phyloP scores from a whole-genome alignment of 1,140 invertebrate genomes.

The Ostrea denselamellosa region DNA sequence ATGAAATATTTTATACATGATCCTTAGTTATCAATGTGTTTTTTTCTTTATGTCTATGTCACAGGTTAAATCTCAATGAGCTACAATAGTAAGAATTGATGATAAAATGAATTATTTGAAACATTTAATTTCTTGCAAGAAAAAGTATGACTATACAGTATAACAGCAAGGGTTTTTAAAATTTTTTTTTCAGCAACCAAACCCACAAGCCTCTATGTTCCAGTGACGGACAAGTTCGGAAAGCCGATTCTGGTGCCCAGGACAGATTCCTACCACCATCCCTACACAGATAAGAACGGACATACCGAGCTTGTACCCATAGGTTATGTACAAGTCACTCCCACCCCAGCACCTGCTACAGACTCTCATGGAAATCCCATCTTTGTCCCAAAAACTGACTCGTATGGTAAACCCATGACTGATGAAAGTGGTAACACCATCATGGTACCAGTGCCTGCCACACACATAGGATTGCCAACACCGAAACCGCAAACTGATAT shows the following conservation, averaged over 20 bases:
- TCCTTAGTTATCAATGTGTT: no score
- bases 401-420: slow-evolving; percentile 6
- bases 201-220: background rate
- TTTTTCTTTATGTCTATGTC: no score
- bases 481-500: slow-evolving; percentile 42
- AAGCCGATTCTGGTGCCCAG: slow-evolving; percentile 13
- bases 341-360: slow-evolving; percentile 46
- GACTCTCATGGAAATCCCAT: slow-evolving; percentile 41
- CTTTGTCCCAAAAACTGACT: background rate
- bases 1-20: no score
- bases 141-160: no score
- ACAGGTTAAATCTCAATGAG: no score
- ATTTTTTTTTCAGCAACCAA: background rate
- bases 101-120: no score
- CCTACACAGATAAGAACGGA: background rate
- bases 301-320: background rate
- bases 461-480: slow-evolving; percentile 28
- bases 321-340: background rate
- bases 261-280: slow-evolving; percentile 16
- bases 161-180: background rate
- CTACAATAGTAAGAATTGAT: no score
- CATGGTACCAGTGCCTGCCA: background rate
- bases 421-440: slow-evolving; percentile 33
- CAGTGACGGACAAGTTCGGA: slow-evolving; percentile 30
- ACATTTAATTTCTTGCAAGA: no score